Conservation (phyloP, 2,797 vertebrate species). For the Falco columbarius region DNA sequence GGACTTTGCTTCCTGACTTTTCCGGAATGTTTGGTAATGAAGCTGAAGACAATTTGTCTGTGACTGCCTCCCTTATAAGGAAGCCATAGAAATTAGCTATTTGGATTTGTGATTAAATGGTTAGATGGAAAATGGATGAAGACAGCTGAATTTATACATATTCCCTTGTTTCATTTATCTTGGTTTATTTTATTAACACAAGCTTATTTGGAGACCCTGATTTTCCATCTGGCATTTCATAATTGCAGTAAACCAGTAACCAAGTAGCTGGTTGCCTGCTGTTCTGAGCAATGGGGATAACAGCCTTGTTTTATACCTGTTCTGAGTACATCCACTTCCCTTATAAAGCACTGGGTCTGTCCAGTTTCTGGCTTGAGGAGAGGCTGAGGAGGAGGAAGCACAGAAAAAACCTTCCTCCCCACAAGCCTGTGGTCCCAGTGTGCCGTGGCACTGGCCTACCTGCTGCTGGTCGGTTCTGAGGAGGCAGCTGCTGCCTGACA, state of each 20-base stretch:
- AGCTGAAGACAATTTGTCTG: slow-evolving; percentile 61
- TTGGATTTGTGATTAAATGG: slow-evolving; percentile 63
- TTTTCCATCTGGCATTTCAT: neutral
- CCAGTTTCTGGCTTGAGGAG: neutral
- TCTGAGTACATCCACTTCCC: neutral
- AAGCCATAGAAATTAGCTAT: slow-evolving; percentile 37
- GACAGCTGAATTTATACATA: neutral
- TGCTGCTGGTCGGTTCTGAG: neutral
- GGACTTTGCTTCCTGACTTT: slow-evolving; percentile 63
- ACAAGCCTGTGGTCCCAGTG: rapidly evolving
- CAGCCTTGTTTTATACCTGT: neutral
- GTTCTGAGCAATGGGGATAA: neutral
- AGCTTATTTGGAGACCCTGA: neutral
- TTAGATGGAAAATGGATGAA: slow-evolving; percentile 42
- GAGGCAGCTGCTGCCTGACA: neutral
- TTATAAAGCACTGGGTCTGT: neutral
- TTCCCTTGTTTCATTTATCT: neutral
- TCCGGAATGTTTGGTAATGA: slow-evolving; percentile 31
- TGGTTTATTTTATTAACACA: neutral
- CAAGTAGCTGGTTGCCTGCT: neutral
- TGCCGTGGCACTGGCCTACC: rapidly evolving
- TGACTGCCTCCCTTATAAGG: neutral
- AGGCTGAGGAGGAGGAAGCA: neutral
- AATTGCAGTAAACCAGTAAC: neutral
- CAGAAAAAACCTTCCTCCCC: neutral